Evolutionary conservation across 2,113 vertebrate genomes (phyloP).

Genomic region (Labeo catla): DNA sequence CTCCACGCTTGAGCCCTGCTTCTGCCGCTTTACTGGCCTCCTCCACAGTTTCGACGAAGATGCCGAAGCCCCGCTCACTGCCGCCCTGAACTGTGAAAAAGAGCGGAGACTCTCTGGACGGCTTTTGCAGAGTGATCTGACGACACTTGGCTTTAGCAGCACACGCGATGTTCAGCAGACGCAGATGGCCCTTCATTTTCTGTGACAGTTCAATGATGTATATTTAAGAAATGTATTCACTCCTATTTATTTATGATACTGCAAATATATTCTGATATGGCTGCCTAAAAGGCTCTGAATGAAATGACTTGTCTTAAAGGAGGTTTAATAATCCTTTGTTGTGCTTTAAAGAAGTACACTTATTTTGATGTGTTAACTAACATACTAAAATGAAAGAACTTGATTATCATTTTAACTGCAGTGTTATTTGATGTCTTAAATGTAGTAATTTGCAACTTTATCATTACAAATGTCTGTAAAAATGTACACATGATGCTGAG

Average conservation of each 20-base stretch:
- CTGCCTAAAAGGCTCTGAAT: background rate
- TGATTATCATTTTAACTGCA: background rate
- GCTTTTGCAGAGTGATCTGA: constrained; percentile 91
- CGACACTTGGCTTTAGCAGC: constrained; percentile 96
- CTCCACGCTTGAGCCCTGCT: constrained; percentile 91
- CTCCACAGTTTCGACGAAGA: constrained; percentile 92
- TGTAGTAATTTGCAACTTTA: too few relatives aligned
- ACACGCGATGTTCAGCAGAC: constrained; percentile 94
- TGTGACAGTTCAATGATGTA: constrained; percentile 54
- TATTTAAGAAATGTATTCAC: background rate
- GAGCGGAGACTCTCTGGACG: constrained; percentile 87
- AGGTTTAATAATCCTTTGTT: background rate
- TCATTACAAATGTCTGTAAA: too few relatives aligned
- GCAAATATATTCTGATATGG: background rate
- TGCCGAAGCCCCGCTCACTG: constrained; percentile 90
- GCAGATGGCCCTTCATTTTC: constrained; percentile 98
- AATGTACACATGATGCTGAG: too few relatives aligned
- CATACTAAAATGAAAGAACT: background rate
- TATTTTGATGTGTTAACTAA: background rate
- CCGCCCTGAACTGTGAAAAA: constrained; percentile 89
- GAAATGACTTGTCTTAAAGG: too few relatives aligned
- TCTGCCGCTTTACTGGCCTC: constrained; percentile 89
- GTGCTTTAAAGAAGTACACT: background rate
- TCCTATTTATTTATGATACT: background rate
- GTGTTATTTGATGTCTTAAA: background rate